These are phyloP conservation scores for Cephalopholis sonnerati DNA, from an alignment of 2,113 vertebrate genomes.

Conservation along the genomic window DNA sequence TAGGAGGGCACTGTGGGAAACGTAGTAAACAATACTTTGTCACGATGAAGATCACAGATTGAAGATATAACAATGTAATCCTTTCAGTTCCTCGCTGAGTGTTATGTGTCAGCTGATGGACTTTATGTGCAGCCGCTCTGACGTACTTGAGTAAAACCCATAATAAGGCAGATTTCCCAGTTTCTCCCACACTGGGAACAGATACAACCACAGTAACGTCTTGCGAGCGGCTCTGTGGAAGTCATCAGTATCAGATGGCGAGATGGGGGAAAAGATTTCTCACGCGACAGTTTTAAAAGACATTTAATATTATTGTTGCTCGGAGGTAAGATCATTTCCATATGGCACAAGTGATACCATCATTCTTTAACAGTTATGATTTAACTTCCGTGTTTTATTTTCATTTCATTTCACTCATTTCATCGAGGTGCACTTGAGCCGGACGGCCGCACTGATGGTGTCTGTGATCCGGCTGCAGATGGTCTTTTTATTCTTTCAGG, in stretches of 20 bases:
- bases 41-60: too few relatives aligned
- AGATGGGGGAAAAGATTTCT: constrained; percentile 39
- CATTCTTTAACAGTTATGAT: constrained; percentile 30
- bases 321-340: constrained; percentile 50
- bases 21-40: too few relatives aligned
- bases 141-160: background rate
- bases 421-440: background rate
- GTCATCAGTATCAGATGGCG: constrained; percentile 68
- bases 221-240: constrained; percentile 51
- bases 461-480: constrained; percentile 17
- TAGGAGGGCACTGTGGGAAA: too few relatives aligned
- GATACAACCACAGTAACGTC: background rate
- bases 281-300: constrained; percentile 46
- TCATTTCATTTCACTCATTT: constrained; percentile 34
- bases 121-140: background rate
- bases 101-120: too few relatives aligned
- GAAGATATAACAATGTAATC: too few relatives aligned
- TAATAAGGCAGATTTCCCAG: too few relatives aligned
- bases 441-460: background rate
- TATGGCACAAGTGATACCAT: constrained; percentile 31
- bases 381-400: constrained; percentile 45
- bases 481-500: background rate
- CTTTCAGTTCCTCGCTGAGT: too few relatives aligned
- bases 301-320: constrained; percentile 33
- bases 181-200: constrained; percentile 19